These are phyloP conservation scores for Drosophila pseudotakahashii DNA, from an alignment of 2,888 invertebrate species.

Conservation along the genomic window DNA sequence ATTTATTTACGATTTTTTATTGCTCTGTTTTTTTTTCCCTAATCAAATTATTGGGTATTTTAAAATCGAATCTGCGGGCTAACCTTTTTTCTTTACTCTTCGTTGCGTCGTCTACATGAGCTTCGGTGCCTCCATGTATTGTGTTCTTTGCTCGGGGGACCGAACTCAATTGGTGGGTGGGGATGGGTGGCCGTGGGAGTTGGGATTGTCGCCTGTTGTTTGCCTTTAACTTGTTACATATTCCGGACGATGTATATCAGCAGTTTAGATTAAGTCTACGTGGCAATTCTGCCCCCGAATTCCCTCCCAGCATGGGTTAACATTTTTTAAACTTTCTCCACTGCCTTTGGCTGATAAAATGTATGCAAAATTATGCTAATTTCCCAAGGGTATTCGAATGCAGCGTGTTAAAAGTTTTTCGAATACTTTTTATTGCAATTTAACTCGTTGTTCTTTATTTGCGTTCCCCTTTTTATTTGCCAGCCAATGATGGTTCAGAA, in stretches of 20 bases:
- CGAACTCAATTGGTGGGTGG: conserved; percentile 12
- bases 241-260: conserved; percentile 71
- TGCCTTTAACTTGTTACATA: conserved; percentile 75
- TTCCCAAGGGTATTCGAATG: conserved; percentile 70
- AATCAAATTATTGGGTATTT: conserved; percentile 4
- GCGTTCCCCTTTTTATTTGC: background rate
- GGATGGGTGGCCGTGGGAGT: conserved; percentile 10
- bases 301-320: conserved; percentile 9
- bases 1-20: too few relatives aligned
- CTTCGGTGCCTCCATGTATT: conserved; percentile 26
- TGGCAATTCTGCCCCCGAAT: conserved; percentile 36
- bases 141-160: conserved; percentile 49
- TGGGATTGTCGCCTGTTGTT: conserved; percentile 53
- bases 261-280: conserved; percentile 59
- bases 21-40: background rate
- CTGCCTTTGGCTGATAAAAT: conserved; percentile 49
- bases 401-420: conserved; percentile 59
- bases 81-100: background rate
- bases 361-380: conserved; percentile 71
- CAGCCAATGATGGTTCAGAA: background rate
- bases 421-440: conserved; percentile 48
- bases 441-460: conserved; percentile 12
- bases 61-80: background rate
- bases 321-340: conserved; percentile 36
- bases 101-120: conserved; percentile 24